A percentile compares a stretch with the other conserved stretches of the same genome.
Evolutionary conservation across 1,140 invertebrate genomes (phyloP).

Genomic region (Bombus haemorrhoidalis): DNA sequence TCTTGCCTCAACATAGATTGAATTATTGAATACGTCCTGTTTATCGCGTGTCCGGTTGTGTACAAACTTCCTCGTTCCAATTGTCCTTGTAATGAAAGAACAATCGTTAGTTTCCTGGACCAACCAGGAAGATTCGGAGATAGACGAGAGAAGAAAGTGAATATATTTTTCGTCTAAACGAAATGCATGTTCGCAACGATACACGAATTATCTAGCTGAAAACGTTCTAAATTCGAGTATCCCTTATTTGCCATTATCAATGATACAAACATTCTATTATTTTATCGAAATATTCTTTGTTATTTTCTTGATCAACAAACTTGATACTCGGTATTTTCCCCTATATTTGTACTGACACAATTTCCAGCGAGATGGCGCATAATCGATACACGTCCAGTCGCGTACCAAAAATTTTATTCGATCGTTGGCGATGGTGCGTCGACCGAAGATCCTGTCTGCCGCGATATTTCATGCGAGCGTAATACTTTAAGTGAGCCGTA

Average conservation of each 20-base stretch:
- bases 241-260: neutral
- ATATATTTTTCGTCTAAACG: neutral
- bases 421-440: neutral
- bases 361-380: neutral
- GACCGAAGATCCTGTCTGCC: neutral
- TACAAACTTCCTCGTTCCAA: constrained; percentile 43
- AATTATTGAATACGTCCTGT: constrained; percentile 36
- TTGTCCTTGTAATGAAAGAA: constrained; percentile 13
- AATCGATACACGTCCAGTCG: too few species aligned
- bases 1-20: constrained; percentile 22
- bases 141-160: neutral
- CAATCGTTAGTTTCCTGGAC: constrained; percentile 23
- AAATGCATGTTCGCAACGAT: neutral
- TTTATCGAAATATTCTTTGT: neutral
- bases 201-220: too few species aligned
- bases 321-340: too few species aligned
- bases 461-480: constrained; percentile 42
- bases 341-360: neutral
- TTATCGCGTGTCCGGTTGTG: neutral
- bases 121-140: neutral
- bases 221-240: neutral
- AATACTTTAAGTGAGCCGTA: constrained; percentile 43
- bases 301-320: neutral
- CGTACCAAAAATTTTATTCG: neutral
- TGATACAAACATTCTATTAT: neutral